Percentiles rank a stretch among this genome's conserved stretches.
Evolutionary conservation across 2,888 invertebrate genomes (phyloP).

Genomic region (Phytoseiulus persimilis): DNA sequence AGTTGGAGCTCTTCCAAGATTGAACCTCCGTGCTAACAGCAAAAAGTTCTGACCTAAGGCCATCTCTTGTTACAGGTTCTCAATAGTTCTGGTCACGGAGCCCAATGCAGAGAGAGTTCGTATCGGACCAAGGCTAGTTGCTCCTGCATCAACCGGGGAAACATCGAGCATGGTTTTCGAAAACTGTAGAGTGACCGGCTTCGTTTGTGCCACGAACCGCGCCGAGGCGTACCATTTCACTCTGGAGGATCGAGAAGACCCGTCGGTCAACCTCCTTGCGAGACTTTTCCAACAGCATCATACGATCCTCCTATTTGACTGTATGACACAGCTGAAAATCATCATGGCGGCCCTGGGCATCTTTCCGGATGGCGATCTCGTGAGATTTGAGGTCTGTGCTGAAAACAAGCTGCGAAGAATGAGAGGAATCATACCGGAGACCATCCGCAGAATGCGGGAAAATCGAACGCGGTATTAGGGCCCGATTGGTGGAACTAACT

Average conservation of each 20-base stretch:
- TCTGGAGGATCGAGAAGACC: background rate
- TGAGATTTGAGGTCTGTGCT: slow-evolving; percentile 9
- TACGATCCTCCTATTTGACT: slow-evolving; percentile 13
- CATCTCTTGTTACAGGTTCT: background rate
- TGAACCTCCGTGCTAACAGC: background rate
- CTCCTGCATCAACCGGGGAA: background rate
- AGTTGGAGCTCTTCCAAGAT: too few species aligned
- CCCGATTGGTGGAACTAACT: too few species aligned
- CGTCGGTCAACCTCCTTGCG: background rate
- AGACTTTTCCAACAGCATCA: background rate
- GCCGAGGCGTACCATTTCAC: background rate
- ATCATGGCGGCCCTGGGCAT: background rate
- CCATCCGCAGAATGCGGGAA: too few species aligned
- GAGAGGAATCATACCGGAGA: too few species aligned
- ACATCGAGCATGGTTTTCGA: background rate
- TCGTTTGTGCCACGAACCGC: background rate
- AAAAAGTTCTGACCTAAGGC: background rate
- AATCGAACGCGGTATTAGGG: too few species aligned
- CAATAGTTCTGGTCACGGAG: background rate
- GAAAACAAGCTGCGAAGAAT: too few species aligned
- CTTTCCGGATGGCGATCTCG: background rate
- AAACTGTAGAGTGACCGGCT: background rate
- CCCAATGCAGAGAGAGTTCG: background rate
- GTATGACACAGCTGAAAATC: slow-evolving; percentile 8
- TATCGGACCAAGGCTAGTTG: slow-evolving; percentile 9